These are phyloP conservation scores for Leptestheria dahalacensis DNA, from an alignment of 1,140 invertebrate species.

Conservation along the genomic window DNA sequence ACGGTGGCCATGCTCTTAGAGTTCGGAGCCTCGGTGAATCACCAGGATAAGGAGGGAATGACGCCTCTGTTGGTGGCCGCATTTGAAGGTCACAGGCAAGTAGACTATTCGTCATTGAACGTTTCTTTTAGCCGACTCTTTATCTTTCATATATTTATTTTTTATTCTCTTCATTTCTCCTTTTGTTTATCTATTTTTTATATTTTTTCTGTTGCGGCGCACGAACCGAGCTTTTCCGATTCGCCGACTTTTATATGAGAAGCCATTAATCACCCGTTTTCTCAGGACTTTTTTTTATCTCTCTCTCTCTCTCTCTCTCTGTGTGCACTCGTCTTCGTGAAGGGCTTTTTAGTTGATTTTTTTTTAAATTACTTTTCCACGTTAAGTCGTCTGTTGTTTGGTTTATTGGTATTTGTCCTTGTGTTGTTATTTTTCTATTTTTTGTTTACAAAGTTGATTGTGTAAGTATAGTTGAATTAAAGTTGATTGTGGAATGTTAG, in stretches of 20 bases:
- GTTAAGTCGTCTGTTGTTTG: background rate
- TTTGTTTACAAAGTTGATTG: constrained; percentile 8
- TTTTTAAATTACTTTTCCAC: too few species aligned
- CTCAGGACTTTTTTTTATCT: background rate
- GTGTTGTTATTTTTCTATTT: background rate
- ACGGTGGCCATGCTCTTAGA: constrained; percentile 47
- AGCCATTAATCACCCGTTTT: background rate
- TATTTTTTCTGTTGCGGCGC: too few species aligned
- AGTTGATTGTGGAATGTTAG: too few species aligned
- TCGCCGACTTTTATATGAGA: constrained; percentile 20
- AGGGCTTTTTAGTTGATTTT: too few species aligned
- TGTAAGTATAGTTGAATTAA: too few species aligned
- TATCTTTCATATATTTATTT: constrained; percentile 20
- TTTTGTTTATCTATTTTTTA: too few species aligned
- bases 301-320: background rate
- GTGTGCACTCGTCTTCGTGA: too few species aligned
- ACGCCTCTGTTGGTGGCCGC: constrained; percentile 84
- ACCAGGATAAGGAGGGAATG: constrained; percentile 80
- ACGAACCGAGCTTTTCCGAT: constrained; percentile 28
- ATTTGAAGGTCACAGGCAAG: constrained; percentile 74
- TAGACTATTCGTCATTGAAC: background rate
- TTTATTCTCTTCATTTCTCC: too few species aligned
- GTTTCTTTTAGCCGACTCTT: constrained; percentile 8
- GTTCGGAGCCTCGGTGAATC: constrained; percentile 68
- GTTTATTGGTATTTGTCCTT: constrained; percentile 6